These are phyloP conservation scores for Pollimyrus isidori DNA, from an alignment of 2,113 vertebrate genomes.

Conservation along the genomic window DNA sequence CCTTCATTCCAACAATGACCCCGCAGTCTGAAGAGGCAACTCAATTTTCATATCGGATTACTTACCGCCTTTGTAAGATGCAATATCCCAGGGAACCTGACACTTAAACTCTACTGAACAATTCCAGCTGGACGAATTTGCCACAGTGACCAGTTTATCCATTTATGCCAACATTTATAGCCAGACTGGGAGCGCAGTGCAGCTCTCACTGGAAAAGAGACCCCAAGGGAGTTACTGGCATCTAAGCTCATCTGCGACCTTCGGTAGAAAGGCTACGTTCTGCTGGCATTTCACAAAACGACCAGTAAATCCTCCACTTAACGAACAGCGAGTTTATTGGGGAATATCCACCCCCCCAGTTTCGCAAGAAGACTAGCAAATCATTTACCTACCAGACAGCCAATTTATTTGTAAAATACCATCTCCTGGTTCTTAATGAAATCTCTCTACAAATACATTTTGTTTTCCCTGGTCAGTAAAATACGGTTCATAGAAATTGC, in stretches of 20 bases:
- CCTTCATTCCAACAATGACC: not conserved
- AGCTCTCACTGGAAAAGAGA: not conserved
- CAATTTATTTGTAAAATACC: not conserved
- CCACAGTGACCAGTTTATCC: not conserved
- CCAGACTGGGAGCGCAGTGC: not conserved
- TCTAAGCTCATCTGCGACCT: conserved; percentile 9
- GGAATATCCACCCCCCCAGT: not conserved
- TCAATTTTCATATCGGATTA: not conserved
- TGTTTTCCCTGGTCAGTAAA: conserved; percentile 30
- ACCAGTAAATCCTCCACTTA: conserved; percentile 6
- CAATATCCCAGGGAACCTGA: not conserved
- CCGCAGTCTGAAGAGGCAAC: not conserved
- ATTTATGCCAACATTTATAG: not conserved
- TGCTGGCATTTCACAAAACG: not conserved
- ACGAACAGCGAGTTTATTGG: conserved; percentile 1
- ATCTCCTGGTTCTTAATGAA: not conserved
- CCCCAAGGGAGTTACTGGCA: not conserved
- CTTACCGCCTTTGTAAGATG: not conserved
- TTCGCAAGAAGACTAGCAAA: conserved; percentile 40
- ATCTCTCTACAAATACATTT: conserved; percentile 40
- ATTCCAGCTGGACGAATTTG: not conserved
- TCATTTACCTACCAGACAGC: conserved; percentile 26
- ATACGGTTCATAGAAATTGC: conserved; percentile 30
- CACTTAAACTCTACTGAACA: not conserved
- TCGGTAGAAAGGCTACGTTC: not conserved